Base-by-base conservation (phyloP, 2,113 vertebrate genomes). In the Hydrolagus affinis region DNA sequence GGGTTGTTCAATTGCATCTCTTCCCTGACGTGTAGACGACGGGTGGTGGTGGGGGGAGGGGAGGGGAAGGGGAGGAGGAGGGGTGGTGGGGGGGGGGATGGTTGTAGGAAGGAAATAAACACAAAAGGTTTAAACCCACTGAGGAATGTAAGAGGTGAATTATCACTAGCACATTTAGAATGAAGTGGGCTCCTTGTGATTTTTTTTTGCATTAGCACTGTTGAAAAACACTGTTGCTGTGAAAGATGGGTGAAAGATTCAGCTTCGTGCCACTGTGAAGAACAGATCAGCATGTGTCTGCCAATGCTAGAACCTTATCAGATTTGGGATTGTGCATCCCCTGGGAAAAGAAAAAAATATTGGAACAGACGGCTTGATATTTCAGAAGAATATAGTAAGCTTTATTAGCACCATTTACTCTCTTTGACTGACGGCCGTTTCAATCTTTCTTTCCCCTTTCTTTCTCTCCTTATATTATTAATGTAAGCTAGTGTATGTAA, bases 401-500 rank as follows among this genome's bases (percentile, higher is more conserved):
- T 94, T 94, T 94, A 95, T 94, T 95, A 94, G 93, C 91, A 88
- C 91, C 90, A 88, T 90, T 92, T 94, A 90, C 89, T 25, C 90
- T 95, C 92, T 92, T 93, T 94, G 93, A 95, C 94, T 94, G 94
- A 94, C 92, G 93, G 93, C 92, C 94, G 93, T 93, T 93, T 92
- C 91, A 90, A 90, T 91, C 92, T 64, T 66, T 77, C 32, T 59
- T 83, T 68, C 32, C 15, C 14, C 77, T 64, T 83, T 83, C 78
- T 28, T 66, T 83, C 23, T 44, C 92, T 93, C 87, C 93, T 92
- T 92, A 92, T 93, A 93, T 94, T 95, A 94, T 95, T 95, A 93
- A 95, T 96, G 94, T 91, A 89, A 91, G 93, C 94, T 93, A 90
- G 94, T 93, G 93, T 95, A 95, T 96, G 95, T 95, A 96, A 97